A percentile compares a stretch with the other conserved stretches of the same genome.
Evolutionary conservation across 2,888 invertebrate species (phyloP).

Genomic region (Aleiodes alternator): DNA sequence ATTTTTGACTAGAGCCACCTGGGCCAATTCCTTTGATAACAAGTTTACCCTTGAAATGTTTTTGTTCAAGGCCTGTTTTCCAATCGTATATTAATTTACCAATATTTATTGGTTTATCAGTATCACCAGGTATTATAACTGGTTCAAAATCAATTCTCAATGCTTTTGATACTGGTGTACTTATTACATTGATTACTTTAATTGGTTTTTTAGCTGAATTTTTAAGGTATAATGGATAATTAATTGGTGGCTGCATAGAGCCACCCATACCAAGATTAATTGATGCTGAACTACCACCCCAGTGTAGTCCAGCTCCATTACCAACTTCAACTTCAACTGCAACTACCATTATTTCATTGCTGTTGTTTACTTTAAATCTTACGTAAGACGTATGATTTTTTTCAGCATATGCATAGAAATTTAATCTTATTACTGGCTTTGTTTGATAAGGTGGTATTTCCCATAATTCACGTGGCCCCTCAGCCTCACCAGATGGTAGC

Average conservation of each 20-base stretch:
- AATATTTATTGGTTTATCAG: slow-evolving; percentile 79
- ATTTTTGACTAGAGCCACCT: slow-evolving; percentile 72
- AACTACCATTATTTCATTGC: slow-evolving; percentile 83
- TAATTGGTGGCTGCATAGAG: slow-evolving; percentile 81
- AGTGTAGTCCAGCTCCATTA: slow-evolving; percentile 83
- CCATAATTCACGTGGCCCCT: slow-evolving; percentile 91
- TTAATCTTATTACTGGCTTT: slow-evolving; percentile 91
- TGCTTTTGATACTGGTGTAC: slow-evolving; percentile 81
- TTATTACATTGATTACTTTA: slow-evolving; percentile 80
- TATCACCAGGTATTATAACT: slow-evolving; percentile 81
- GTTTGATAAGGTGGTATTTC: slow-evolving; percentile 92
- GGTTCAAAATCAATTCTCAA: slow-evolving; percentile 83
- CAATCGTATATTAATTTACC: slow-evolving; percentile 84
- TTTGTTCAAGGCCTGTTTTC: slow-evolving; percentile 77
- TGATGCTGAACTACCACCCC: slow-evolving; percentile 82
- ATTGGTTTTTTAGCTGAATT: slow-evolving; percentile 83
- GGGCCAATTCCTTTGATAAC: slow-evolving; percentile 76
- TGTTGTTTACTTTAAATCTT: slow-evolving; percentile 84
- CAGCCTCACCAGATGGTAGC: slow-evolving; percentile 85
- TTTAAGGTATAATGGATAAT: slow-evolving; percentile 80
- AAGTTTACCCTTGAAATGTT: slow-evolving; percentile 79
- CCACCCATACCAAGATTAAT: slow-evolving; percentile 91
- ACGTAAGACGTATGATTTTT: slow-evolving; percentile 92
- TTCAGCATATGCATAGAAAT: slow-evolving; percentile 85
- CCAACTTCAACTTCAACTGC: slow-evolving; percentile 90